Base-by-base conservation (phyloP, 2,797 vertebrate genomes). In the Protonibea diacanthus region DNA sequence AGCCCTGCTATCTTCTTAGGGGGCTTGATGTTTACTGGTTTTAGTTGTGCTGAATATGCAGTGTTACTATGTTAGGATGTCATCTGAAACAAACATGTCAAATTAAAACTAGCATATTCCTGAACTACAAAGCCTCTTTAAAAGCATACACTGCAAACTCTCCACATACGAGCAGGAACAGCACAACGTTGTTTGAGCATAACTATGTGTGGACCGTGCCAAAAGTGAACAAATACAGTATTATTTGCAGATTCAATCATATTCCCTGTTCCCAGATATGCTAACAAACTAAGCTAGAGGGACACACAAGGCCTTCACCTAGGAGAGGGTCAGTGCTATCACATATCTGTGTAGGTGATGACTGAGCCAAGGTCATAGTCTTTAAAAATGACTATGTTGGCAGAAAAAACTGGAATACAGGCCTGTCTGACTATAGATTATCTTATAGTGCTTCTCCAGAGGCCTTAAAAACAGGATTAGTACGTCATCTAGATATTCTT, bases 311-410 rank as follows among this genome's bases (percentile, higher is more conserved):
- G 13, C 1, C 3, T 80, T 71, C 64, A 66, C 20, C 40, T 64
- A 20, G 23, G 20, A 59, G 10, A 69, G 15, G 23, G 18, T 55
- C 27, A 70, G 14, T 27, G 51, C 27, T 64, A 49, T 52, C n/a
- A 3, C 52, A 53, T 27, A 57, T 60, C 10, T 76, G n/a, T 49
- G 14, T 65, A 38, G 40, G 60, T 18, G 49, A 75, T 47, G 69
- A 74, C 17, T 57, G 27, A 62, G 57, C 52, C 75, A 73, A 44
- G 53, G 72, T 75, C 60, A 63, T 17, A 62, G 56, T 58, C 57
- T 73, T 57, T 57, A 11, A 71, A 74, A 78, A 72, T 17, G 38
- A 18, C 45, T 66, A 29, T 38, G 58, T 42, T 71, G 1, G 42
- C 5, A 1, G 58, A 75, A 53, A 71, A 48, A 45, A n/a, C 14